Base-by-base conservation (phyloP, 2,888 invertebrate genomes). In the Tinea trinotella region DNA sequence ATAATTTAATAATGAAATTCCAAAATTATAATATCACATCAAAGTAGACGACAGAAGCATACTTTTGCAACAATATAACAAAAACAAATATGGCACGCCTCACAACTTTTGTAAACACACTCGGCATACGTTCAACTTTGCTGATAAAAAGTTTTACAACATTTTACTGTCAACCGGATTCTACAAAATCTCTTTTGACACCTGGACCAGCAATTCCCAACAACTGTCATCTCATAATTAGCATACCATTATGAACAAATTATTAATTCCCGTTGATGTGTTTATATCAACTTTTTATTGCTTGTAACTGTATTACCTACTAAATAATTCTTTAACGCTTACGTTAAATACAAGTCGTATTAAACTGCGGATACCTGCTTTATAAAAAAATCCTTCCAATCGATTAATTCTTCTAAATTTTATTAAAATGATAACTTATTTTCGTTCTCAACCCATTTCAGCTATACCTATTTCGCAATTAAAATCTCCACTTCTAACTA, bases 101-200 rank as follows among this genome's bases (percentile, higher is more conserved):
- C 40, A 40, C n/a, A 40, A 40, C 40, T 40, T 40, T 7, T 7
- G 1, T 40, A 12, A 13, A 40, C 5, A 40, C 40, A 40, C 40
- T 13, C 40, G 35, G 40, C 13, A 3, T 13, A 40, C 13, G 40
- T 40, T 12, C 12, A 40, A 40, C 40, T 40, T 40, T 40, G n/a
- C 40, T 40, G 40, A 40, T 40, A 40, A 40, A 40, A 40, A 40
- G 40, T 40, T 40, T 40, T 6, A 12, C 6, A 15, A 40, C 40
- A 40, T 40, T 40, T 40, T 12, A 40, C 40, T 40, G 40, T 40
- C 40, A n/a, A 40, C 40, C 40, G 40, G 40, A 40, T 40, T 40
- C 4, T 15, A 7, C 40, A 40, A 15, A 40, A 40, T 40, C 40
- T 40, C 40, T 15, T 12, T 7, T 40, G 40, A 40, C 40, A 40